Evolutionary conservation across 64 coral and sea anemone species (phyloP).

Genomic region (Astreopora myriophthalma): DNA sequence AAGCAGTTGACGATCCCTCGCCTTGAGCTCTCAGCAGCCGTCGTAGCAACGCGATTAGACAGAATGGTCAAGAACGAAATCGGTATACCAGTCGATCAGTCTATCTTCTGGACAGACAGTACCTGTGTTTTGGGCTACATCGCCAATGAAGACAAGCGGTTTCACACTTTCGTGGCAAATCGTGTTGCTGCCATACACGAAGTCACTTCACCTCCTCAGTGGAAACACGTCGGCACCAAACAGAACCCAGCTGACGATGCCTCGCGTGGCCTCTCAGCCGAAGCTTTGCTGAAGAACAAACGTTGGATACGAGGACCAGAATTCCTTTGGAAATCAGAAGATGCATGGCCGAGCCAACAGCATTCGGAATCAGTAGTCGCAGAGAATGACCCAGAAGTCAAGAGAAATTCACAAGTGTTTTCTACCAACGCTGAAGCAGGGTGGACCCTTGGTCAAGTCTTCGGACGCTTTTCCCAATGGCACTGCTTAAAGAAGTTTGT

Average conservation of each 20-base stretch:
- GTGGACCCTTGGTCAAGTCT: background rate
- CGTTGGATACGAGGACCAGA: background rate
- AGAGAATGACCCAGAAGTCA: conserved; percentile 32
- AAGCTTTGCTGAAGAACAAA: background rate
- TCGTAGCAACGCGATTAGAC: background rate
- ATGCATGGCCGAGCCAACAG: background rate
- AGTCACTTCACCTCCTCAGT: background rate
- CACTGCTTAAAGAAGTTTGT: conserved; percentile 16
- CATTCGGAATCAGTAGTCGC: background rate
- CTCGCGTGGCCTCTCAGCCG: background rate
- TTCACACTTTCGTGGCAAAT: background rate
- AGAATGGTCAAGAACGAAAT: background rate
- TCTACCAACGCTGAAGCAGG: background rate
- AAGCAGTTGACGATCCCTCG: background rate
- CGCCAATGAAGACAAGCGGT: background rate
- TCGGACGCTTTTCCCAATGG: conserved; percentile 11
- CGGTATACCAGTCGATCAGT: background rate
- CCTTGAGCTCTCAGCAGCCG: background rate
- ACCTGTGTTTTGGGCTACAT: background rate
- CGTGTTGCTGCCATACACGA: background rate
- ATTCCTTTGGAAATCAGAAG: background rate
- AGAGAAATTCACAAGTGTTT: background rate
- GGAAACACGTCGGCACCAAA: background rate
- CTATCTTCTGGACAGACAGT: background rate
- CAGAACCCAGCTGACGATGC: background rate